Conservation (phyloP, 2,888 invertebrate genomes). For the Scaptomyza polygonia region DNA sequence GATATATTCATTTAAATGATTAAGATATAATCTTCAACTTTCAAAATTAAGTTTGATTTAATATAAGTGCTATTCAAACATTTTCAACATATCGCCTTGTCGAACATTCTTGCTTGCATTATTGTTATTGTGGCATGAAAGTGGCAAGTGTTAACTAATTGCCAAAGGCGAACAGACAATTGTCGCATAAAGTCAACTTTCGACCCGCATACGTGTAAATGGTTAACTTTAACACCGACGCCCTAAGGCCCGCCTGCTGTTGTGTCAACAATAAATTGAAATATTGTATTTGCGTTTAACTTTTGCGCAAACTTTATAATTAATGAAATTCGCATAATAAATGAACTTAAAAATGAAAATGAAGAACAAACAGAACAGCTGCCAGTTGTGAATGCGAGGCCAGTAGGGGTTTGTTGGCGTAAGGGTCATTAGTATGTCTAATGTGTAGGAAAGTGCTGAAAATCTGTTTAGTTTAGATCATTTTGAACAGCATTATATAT, state of each 20-base stretch:
- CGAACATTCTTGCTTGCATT: background rate
- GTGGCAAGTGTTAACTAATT: conserved; percentile 32
- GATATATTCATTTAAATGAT: too few relatives aligned
- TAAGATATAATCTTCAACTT: too few relatives aligned
- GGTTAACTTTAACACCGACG: conserved; percentile 2
- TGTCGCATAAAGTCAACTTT: conserved; percentile 32
- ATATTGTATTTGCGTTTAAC: conserved; percentile 57
- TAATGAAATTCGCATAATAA: conserved; percentile 77
- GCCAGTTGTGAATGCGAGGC: background rate
- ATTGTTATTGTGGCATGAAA: background rate
- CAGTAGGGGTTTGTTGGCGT: background rate
- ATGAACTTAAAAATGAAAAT: conserved; percentile 76
- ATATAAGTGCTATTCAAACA: too few relatives aligned
- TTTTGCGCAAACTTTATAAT: conserved; percentile 69
- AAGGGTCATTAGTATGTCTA: background rate
- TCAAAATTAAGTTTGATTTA: too few relatives aligned
- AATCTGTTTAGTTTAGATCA: conserved; percentile 24
- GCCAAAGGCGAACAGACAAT: conserved; percentile 8
- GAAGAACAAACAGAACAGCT: conserved; percentile 65
- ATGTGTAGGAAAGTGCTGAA: too few relatives aligned
- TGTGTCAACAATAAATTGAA: conserved; percentile 42
- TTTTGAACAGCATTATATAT: conserved; percentile 28
- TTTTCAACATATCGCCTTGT: background rate
- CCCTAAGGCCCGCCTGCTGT: background rate
- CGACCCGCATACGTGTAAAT: conserved; percentile 27